A percentile compares a stretch with the other conserved stretches of the same genome.
These are phyloP conservation scores for Neotoma lepida DNA, from an alignment of 2,113 vertebrate species.

Conservation along the genomic window DNA sequence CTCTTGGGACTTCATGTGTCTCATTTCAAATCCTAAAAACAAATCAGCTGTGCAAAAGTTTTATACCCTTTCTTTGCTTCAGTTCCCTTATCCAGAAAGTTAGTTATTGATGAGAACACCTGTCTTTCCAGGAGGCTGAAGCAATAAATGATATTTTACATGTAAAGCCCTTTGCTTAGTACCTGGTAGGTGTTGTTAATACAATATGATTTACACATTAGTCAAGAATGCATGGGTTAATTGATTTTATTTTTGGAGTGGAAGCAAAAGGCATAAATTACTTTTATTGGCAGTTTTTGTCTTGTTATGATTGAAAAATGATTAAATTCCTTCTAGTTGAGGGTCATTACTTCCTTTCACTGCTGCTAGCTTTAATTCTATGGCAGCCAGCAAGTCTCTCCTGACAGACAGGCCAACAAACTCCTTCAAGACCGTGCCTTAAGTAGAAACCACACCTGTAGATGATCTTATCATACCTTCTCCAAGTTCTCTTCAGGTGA, in stretches of 20 bases:
- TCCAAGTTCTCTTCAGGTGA: slow-evolving; percentile 55
- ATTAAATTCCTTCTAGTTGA: neutral
- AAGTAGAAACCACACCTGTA: neutral
- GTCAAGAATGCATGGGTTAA: slow-evolving; percentile 19
- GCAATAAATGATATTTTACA: neutral
- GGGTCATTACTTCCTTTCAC: slow-evolving; percentile 15
- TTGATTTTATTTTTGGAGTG: slow-evolving; percentile 37
- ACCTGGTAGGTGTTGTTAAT: neutral
- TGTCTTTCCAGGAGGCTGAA: neutral
- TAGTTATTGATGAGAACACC: neutral
- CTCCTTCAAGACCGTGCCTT: slow-evolving; percentile 10
- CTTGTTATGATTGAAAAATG: slow-evolving; percentile 36
- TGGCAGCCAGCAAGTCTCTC: slow-evolving; percentile 5
- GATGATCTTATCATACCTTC: neutral
- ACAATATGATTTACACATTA: neutral
- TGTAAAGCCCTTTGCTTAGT: neutral
- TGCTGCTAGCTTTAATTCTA: neutral
- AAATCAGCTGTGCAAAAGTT: neutral
- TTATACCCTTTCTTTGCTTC: slow-evolving; percentile 9
- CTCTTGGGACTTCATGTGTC: neutral
- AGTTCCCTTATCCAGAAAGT: slow-evolving; percentile 13
- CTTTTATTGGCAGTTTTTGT: slow-evolving; percentile 32
- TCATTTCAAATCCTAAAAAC: neutral
- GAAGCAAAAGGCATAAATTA: neutral
- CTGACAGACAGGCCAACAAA: neutral